Evolutionary conservation across 1,140 invertebrate genomes (phyloP).

Genomic region (Formica exsecta): DNA sequence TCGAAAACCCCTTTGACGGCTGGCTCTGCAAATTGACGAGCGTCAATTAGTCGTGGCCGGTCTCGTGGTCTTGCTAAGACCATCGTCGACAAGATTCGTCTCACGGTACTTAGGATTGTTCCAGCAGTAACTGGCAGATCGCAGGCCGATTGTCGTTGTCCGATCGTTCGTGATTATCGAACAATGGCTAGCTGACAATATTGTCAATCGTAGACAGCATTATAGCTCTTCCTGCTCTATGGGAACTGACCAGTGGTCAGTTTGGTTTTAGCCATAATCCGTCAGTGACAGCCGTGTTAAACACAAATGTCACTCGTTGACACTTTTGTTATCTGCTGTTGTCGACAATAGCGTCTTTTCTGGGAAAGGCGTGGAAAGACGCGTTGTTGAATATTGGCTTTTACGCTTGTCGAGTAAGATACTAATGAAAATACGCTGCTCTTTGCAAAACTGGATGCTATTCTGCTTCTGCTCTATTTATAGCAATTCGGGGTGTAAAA

Average conservation of each 20-base stretch:
- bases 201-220: constrained; percentile 53
- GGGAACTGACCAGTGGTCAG: constrained; percentile 82
- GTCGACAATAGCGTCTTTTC: not conserved
- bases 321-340: not conserved
- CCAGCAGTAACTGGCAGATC: constrained; percentile 69
- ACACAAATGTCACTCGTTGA: constrained; percentile 60
- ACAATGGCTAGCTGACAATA: constrained; percentile 59
- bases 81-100: constrained; percentile 67
- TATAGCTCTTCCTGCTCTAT: constrained; percentile 62
- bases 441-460: constrained; percentile 23
- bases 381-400: constrained; percentile 29
- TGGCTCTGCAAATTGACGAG: constrained; percentile 70
- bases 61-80: constrained; percentile 68
- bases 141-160: constrained; percentile 65
- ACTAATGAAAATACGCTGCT: not conserved
- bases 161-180: constrained; percentile 64
- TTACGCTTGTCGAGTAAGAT: constrained; percentile 58
- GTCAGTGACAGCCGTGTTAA: constrained; percentile 73
- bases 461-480: constrained; percentile 22
- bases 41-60: constrained; percentile 75
- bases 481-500: not conserved
- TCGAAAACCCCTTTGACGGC: constrained; percentile 64
- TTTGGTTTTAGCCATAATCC: constrained; percentile 61
- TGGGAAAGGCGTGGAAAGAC: constrained; percentile 21
- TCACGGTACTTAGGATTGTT: constrained; percentile 81